Evolutionary conservation across 2,888 invertebrate genomes (phyloP).

Genomic region (Lasiommata megera): DNA sequence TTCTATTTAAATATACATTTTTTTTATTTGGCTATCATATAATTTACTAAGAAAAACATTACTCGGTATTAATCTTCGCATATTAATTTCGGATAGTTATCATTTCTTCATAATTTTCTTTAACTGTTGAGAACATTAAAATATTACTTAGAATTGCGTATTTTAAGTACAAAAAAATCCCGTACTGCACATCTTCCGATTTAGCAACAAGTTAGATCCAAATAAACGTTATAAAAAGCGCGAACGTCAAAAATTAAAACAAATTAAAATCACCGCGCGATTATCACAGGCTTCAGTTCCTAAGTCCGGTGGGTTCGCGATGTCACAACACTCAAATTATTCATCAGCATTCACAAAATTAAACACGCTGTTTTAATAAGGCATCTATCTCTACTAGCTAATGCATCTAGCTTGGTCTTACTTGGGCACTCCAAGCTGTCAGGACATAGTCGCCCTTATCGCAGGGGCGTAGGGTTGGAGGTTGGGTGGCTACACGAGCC

Average conservation of each 20-base stretch:
- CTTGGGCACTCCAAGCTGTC: slow-evolving; percentile 39
- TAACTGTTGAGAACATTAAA: not conserved
- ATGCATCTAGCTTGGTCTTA: slow-evolving; percentile 43
- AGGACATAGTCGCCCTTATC: slow-evolving; percentile 38
- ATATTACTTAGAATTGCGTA: not conserved
- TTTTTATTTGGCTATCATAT: not conserved
- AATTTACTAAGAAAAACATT: not conserved
- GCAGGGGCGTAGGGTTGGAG: slow-evolving; percentile 41
- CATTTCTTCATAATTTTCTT: not conserved
- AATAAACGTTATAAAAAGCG: slow-evolving; percentile 8
- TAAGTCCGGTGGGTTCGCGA: slow-evolving; percentile 45
- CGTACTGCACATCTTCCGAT: not conserved
- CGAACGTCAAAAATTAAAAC: slow-evolving; percentile 18
- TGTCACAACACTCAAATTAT: slow-evolving; percentile 35
- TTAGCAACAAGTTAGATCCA: slow-evolving; percentile 1
- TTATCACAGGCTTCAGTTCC: slow-evolving; percentile 50
- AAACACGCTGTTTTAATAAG: slow-evolving; percentile 56
- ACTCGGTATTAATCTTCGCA: not conserved
- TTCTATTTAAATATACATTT: not conserved
- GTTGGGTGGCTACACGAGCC: slow-evolving; percentile 70
- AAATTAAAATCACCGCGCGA: slow-evolving; percentile 29
- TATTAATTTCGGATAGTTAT: not conserved
- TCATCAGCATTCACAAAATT: slow-evolving; percentile 23
- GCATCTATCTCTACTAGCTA: too few relatives aligned
- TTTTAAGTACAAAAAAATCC: too few relatives aligned